Evolutionary conservation across 2,113 vertebrate genomes (phyloP), one percentile per base, ranked within the genome.

Genomic region (Oryzias celebensis): DNA sequence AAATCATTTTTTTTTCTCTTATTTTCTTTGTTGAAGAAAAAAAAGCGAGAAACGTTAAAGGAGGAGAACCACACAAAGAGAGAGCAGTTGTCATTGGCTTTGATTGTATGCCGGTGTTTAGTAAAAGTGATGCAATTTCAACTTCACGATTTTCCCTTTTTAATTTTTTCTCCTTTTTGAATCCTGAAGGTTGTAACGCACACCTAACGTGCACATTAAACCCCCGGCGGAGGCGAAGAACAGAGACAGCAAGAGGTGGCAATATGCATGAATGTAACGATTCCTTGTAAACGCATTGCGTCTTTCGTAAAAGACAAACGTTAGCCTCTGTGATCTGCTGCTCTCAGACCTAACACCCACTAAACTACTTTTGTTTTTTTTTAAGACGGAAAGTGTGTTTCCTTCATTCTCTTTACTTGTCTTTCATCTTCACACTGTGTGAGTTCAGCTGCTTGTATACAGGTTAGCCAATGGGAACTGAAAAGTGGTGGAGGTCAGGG

Each of bases 401-500:
- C n/a, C 3, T 20, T 51, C 58, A 24, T 45, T 57, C 45, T 58
- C 44, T 45, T 62, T 51, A 22, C 23, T 46, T 24, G 59, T 52
- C 49, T 12, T 69, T 81, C 52, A 78, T 77, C 77, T 75, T 26
- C 67, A 55, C 49, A 52, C 68, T 13, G 50, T 26, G 64, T 62
- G 42, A 80, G 70, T 81, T 83, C 81, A 83, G 88, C 89, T 92
- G 89, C 92, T 93, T 90, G 90, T 93, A 90, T 91, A 91, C 90
- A 76, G 86, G 83, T 90, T 91, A 91, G 90, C 92, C 91, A 87
- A 82, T 81, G 78, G 71, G 66, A 87, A 85, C 77, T 81, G 74
- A 79, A 22, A 3, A 80, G 65, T 73, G 56, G 28, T 3, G 76
- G 80, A 80, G 70, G 74, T 81, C 45, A 67, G 75, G 68, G 77